These are phyloP conservation scores for Andrena trimmerana DNA, from an alignment of 2,888 invertebrate genomes.

Conservation along the genomic window DNA sequence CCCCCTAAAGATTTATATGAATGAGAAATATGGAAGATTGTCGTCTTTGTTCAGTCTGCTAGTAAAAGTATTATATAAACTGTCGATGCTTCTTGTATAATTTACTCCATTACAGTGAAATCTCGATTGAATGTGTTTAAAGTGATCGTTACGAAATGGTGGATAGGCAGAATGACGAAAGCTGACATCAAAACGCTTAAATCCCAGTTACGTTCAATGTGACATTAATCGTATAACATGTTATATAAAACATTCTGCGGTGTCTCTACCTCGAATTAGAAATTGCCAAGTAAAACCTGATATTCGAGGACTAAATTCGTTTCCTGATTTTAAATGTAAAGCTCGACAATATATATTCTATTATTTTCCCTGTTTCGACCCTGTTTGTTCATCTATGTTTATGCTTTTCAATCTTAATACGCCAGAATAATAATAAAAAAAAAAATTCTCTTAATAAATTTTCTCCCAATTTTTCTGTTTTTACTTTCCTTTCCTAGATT, in stretches of 20 bases:
- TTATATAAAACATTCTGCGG: slow-evolving; percentile 27
- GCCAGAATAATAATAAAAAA: no score
- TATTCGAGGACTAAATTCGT: no score
- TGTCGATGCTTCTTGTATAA: slow-evolving; percentile 32
- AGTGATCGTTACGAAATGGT: slow-evolving; percentile 27
- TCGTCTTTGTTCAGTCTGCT: not conserved
- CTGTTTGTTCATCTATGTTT: no score
- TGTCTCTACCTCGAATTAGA: not conserved
- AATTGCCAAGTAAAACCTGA: no score
- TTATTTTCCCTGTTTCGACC: no score
- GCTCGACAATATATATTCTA: no score
- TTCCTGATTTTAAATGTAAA: no score
- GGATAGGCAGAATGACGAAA: slow-evolving; percentile 25
- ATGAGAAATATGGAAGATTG: not conserved
- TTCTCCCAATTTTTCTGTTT: no score
- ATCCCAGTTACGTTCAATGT: slow-evolving; percentile 5
- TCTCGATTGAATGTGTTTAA: slow-evolving; percentile 23
- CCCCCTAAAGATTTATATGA: no score
- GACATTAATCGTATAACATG: slow-evolving; percentile 15
- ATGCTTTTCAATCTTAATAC: no score
- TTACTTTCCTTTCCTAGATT: no score
- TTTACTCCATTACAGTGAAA: slow-evolving; percentile 29
- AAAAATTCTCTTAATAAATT: no score
- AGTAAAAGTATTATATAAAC: slow-evolving; percentile 14
- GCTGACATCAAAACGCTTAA: slow-evolving; percentile 1